These are phyloP conservation scores for Yoshiicerus persimilis DNA, from an alignment of 1,140 invertebrate species.

Conservation along the genomic window DNA sequence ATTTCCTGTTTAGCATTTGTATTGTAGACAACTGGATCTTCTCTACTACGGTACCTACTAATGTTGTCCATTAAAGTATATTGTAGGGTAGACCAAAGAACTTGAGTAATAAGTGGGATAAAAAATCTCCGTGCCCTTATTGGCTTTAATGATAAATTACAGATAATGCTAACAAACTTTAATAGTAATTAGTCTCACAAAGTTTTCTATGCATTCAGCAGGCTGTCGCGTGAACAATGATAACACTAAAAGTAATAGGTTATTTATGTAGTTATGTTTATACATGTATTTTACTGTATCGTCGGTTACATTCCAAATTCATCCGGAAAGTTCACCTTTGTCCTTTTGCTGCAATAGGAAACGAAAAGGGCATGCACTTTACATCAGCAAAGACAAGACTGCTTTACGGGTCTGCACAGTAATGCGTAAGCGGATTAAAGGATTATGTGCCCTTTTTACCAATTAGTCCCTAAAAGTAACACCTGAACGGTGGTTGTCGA, in stretches of 20 bases:
- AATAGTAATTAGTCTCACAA: background rate
- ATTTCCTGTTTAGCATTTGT: no score
- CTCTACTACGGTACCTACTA: no score
- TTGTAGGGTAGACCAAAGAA: background rate
- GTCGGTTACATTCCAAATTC: background rate
- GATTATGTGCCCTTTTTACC: no score
- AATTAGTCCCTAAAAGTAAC: no score
- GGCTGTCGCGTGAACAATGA: background rate
- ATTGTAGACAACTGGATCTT: no score
- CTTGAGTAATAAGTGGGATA: background rate
- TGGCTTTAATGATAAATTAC: background rate
- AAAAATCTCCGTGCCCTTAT: background rate
- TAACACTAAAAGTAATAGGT: no score
- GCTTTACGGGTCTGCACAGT: no score
- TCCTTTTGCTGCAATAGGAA: background rate
- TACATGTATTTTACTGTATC: background rate
- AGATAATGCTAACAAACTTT: background rate
- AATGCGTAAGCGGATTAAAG: no score
- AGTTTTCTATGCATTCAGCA: background rate
- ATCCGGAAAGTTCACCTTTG: background rate
- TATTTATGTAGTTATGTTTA: no score
- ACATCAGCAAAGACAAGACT: no score
- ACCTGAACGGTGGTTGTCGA: no score
- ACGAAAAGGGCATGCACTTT: background rate
- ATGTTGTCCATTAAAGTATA: no score